Conservation (phyloP, 2,888 invertebrate species). For the Acrobasis repandana region DNA sequence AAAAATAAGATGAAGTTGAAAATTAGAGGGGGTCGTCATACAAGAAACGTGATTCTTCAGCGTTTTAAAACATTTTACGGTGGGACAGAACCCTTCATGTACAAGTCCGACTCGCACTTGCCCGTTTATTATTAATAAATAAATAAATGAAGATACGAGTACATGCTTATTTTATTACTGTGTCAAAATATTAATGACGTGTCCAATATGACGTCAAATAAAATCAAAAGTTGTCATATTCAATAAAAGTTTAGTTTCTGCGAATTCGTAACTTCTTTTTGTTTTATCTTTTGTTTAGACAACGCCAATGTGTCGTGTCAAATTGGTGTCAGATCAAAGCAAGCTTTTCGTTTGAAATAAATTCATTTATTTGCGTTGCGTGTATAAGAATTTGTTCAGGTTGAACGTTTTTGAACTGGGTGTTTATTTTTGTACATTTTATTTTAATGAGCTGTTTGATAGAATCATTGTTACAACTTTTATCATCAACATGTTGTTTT, state of each 20-base stretch:
- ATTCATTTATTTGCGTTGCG: constrained; percentile 3
- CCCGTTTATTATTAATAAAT: too few species aligned
- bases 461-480: neutral
- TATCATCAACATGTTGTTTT: neutral
- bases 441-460: neutral
- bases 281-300: constrained; percentile 8
- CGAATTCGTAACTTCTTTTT: neutral
- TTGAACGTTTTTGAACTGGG: neutral
- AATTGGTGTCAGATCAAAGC: constrained; percentile 2
- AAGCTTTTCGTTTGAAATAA: neutral
- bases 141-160: too few species aligned
- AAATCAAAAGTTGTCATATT: neutral
- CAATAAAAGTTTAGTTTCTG: constrained; percentile 4
- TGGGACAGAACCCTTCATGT: too few species aligned
- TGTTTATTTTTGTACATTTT: neutral
- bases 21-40: too few species aligned
- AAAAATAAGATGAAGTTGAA: too few species aligned
- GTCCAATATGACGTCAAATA: constrained; percentile 1
- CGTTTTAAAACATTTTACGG: too few species aligned
- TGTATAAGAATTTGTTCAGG: neutral
- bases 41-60: too few species aligned
- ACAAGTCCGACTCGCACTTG: too few species aligned
- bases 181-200: neutral
- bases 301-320: neutral
- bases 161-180: neutral